A percentile compares a stretch with the other conserved stretches of the same genome.
These are phyloP conservation scores for Scaptomyza flava DNA, from an alignment of 2,888 invertebrate genomes.

Conservation along the genomic window DNA sequence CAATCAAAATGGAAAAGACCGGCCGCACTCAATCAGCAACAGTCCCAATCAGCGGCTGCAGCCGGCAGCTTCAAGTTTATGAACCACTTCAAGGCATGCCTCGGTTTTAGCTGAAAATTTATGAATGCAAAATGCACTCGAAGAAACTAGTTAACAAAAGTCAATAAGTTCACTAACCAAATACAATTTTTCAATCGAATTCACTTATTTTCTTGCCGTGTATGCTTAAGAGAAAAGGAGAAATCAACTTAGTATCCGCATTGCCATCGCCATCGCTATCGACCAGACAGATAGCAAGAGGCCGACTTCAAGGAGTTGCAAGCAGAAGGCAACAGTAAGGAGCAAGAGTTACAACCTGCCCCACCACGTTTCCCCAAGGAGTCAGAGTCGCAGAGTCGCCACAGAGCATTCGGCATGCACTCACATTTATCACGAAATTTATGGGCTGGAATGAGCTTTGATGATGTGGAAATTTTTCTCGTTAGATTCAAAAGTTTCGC, in stretches of 20 bases:
- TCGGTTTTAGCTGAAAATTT: slow-evolving; percentile 65
- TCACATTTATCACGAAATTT: slow-evolving; percentile 84
- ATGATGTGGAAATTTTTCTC: slow-evolving; percentile 84
- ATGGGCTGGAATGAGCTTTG: slow-evolving; percentile 84
- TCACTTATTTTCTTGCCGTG: background rate
- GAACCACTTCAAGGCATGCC: slow-evolving; percentile 39
- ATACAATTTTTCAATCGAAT: background rate
- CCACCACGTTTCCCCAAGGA: slow-evolving; percentile 47
- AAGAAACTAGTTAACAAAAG: slow-evolving; percentile 16
- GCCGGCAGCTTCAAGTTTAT: slow-evolving; percentile 39
- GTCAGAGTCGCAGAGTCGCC: slow-evolving; percentile 31
- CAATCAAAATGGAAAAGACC: slow-evolving; percentile 59
- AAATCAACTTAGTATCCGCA: slow-evolving; percentile 67
- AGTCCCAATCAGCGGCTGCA: slow-evolving; percentile 44
- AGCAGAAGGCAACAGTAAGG: slow-evolving; percentile 25
- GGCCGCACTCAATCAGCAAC: slow-evolving; percentile 57
- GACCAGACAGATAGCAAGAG: slow-evolving; percentile 60
- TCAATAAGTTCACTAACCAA: background rate
- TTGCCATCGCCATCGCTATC: slow-evolving; percentile 12
- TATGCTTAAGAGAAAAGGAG: slow-evolving; percentile 18
- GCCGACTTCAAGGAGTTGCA: slow-evolving; percentile 55
- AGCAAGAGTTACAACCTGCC: background rate
- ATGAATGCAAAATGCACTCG: slow-evolving; percentile 63
- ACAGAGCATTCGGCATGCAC: slow-evolving; percentile 56
- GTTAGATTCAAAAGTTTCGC: slow-evolving; percentile 80